These are phyloP conservation scores for Petromus typicus DNA, from an alignment of 2,113 vertebrate genomes.

Conservation along the genomic window DNA sequence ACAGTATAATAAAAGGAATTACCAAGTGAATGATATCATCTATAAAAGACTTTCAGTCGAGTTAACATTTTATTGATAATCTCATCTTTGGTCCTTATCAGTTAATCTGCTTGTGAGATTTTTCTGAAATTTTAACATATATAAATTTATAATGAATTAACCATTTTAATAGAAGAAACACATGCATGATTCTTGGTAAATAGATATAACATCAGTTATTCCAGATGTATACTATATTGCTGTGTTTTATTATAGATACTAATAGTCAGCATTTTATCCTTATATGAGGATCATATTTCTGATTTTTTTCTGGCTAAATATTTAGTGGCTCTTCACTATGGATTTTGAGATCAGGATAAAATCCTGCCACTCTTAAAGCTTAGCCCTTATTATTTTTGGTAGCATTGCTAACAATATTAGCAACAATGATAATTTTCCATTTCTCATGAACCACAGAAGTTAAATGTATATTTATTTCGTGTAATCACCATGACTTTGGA, in stretches of 20 bases:
- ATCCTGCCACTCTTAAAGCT: not conserved
- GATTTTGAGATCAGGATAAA: not conserved
- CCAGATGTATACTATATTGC: not conserved
- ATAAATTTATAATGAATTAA: conserved; percentile 27
- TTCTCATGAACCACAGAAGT: not conserved
- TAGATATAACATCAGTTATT: conserved; percentile 5
- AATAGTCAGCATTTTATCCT: not conserved
- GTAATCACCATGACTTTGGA: conserved; percentile 15
- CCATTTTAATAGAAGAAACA: not conserved
- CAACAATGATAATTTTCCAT: not conserved
- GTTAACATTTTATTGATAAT: not conserved
- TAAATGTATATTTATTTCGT: not conserved
- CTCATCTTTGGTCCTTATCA: not conserved
- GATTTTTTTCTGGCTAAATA: not conserved
- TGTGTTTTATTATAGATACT: not conserved
- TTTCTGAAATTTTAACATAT: not conserved
- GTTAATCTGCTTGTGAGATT: not conserved
- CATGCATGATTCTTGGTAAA: conserved; percentile 22
- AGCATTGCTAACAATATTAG: not conserved
- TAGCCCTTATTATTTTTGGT: conserved; percentile 24
- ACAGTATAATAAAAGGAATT: not conserved
- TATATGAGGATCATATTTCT: not conserved
- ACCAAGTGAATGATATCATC: not conserved
- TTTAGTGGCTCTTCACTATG: conserved; percentile 26
- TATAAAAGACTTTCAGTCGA: not conserved